Conservation (phyloP, 2,888 invertebrate species). For the Platerodrilus igneus region DNA sequence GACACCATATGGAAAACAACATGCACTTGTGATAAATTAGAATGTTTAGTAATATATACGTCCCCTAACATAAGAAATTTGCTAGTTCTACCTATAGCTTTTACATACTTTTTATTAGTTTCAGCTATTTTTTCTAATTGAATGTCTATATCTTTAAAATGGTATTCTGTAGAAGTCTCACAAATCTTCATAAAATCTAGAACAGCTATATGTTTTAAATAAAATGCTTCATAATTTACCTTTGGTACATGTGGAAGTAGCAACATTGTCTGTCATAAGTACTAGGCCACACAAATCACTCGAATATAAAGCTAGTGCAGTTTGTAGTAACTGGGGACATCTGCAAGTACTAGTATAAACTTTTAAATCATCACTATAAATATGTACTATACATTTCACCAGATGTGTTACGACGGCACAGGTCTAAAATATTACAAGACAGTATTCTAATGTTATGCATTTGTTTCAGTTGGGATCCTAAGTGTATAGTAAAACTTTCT, state of each 20-base stretch:
- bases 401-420: constrained; percentile 56
- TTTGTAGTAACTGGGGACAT: constrained; percentile 83
- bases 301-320: constrained; percentile 90
- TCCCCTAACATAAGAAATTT: constrained; percentile 75
- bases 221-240: constrained; percentile 21
- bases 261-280: constrained; percentile 63
- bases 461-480: constrained; percentile 96
- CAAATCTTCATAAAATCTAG: constrained; percentile 66
- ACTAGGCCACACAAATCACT: constrained; percentile 85
- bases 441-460: constrained; percentile 95
- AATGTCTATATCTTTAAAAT: constrained; percentile 81
- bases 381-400: too few species aligned
- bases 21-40: constrained; percentile 91
- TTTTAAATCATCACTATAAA: too few species aligned
- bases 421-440: constrained; percentile 77
- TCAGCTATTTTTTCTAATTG: constrained; percentile 70
- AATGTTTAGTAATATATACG: constrained; percentile 82
- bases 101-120: constrained; percentile 35
- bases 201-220: constrained; percentile 39
- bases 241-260: constrained; percentile 44
- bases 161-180: constrained; percentile 86
- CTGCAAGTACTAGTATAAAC: too few species aligned
- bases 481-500: constrained; percentile 96
- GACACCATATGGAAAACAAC: constrained; percentile 93
- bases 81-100: constrained; percentile 37